Base-by-base conservation (phyloP, 2,888 invertebrate species). In the Heliconius aoede region DNA sequence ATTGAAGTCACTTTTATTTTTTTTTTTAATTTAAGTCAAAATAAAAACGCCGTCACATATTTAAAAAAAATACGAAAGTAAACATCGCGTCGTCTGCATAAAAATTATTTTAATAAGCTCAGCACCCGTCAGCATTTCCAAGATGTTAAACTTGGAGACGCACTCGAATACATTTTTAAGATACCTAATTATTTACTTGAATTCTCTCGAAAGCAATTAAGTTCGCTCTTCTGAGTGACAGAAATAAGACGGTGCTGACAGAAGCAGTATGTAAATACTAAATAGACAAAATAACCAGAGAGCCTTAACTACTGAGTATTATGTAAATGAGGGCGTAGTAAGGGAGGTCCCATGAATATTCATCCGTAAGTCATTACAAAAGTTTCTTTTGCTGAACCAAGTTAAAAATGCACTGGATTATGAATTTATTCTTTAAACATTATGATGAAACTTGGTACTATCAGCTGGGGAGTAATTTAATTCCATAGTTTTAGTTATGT, bases 391-490 rank as follows among this genome's bases (percentile, higher is more conserved):
- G 72, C 76, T 79, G 60, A 67, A 75, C 32, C 21, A 64, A 74
- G 64, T 76, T 76, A 76, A 78, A 78, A 79, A 76, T 77, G 77
- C 72, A 74, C 24, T 36, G 62, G 76, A 74, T 79, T 69, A 79
- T 77, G 74, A 69, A 79, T 76, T 73, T 76, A 74, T 74, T 67
- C 55, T 76, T 73, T 51, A 72, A 30, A 30, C 24, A 65, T 65
- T 71, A 61, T 69, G 15, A 58, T 60, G 60, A 72, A 72, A 58
- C 60, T 72, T 26, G 68, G 11, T 69, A 28, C 60, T 72, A 55
- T 68, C 24, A 24, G 28, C 26, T 74, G 69, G 83, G 86, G 87
- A 89, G 86, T 88, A 85, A 88, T 88, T 88, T 36, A n/a, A 28
- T 28, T 51, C 28, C 21, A 30, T 28, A 28, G n/a, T 64, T 11